These are phyloP conservation scores for Forbesichthys agassizii DNA, from an alignment of 2,113 vertebrate species.

Conservation along the genomic window DNA sequence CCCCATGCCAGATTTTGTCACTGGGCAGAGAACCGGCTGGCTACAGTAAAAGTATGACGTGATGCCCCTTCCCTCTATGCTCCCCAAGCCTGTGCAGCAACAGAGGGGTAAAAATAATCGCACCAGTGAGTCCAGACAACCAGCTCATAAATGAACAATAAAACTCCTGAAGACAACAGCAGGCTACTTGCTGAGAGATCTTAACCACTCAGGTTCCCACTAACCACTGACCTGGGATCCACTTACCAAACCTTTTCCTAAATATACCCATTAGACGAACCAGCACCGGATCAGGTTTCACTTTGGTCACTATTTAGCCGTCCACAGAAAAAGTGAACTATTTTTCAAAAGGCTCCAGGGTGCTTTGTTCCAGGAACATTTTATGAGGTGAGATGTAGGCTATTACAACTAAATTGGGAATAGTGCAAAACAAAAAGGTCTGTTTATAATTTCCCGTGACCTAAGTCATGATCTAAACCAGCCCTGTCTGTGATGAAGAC, in stretches of 20 bases:
- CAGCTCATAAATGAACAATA: slow-evolving; percentile 75
- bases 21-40: slow-evolving; percentile 71
- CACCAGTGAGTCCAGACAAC: slow-evolving; percentile 73
- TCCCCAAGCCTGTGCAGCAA: slow-evolving; percentile 76
- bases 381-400: slow-evolving; percentile 64
- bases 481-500: slow-evolving; percentile 49
- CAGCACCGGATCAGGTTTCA: slow-evolving; percentile 55
- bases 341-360: slow-evolving; percentile 65
- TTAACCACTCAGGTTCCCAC: slow-evolving; percentile 67
- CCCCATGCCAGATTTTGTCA: slow-evolving; percentile 75
- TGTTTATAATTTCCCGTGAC: slow-evolving; percentile 51
- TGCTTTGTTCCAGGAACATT: slow-evolving; percentile 56
- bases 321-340: slow-evolving; percentile 46
- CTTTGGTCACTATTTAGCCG: slow-evolving; percentile 53
- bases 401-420: slow-evolving; percentile 58
- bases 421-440: slow-evolving; percentile 38
- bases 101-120: slow-evolving; percentile 80
- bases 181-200: slow-evolving; percentile 69
- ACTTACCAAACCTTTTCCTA: slow-evolving; percentile 68
- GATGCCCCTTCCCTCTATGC: slow-evolving; percentile 67
- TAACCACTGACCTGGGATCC: slow-evolving; percentile 63
- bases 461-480: too few relatives aligned
- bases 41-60: slow-evolving; percentile 75
- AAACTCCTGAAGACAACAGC: slow-evolving; percentile 73
- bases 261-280: slow-evolving; percentile 70